These are phyloP conservation scores for Panopea generosa DNA, from an alignment of 2,888 invertebrate species.

Conservation along the genomic window DNA sequence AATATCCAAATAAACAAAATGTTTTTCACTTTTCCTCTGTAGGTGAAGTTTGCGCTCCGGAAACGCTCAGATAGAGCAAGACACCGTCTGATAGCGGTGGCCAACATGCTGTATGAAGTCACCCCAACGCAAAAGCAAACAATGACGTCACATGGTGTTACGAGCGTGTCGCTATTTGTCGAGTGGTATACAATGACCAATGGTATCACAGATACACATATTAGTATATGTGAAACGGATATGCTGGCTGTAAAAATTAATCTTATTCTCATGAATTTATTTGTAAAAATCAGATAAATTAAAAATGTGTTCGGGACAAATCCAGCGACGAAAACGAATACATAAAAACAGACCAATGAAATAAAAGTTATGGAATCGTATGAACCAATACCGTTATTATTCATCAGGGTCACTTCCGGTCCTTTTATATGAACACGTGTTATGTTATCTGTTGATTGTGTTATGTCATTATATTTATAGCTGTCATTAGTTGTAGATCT, in stretches of 20 bases:
- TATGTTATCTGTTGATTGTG: no score
- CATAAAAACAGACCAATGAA: conserved; percentile 4
- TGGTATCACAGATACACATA: conserved; percentile 30
- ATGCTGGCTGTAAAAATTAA: conserved; percentile 52
- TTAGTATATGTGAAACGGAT: conserved; percentile 31
- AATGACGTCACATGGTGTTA: conserved; percentile 35
- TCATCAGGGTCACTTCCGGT: no score
- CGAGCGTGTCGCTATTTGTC: conserved; percentile 1
- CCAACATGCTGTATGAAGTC: conserved; percentile 44
- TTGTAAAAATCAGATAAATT: conserved; percentile 36
- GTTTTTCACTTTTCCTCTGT: conserved; percentile 44
- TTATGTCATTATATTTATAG: no score
- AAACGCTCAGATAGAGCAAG: conserved; percentile 40
- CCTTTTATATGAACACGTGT: no score
- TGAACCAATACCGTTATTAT: no score
- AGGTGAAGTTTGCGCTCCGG: conserved; percentile 42
- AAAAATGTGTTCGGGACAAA: conserved; percentile 19
- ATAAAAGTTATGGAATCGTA: no score
- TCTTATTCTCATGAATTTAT: conserved; percentile 38
- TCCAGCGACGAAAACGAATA: conserved; percentile 11
- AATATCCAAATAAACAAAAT: conserved; percentile 26
- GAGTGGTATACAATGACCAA: conserved; percentile 19
- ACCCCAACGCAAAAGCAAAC: conserved; percentile 25
- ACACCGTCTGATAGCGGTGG: conserved; percentile 34
- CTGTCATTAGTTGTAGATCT: no score